These are phyloP conservation scores for Selenia dentaria DNA, from an alignment of 2,888 invertebrate species.

Conservation along the genomic window DNA sequence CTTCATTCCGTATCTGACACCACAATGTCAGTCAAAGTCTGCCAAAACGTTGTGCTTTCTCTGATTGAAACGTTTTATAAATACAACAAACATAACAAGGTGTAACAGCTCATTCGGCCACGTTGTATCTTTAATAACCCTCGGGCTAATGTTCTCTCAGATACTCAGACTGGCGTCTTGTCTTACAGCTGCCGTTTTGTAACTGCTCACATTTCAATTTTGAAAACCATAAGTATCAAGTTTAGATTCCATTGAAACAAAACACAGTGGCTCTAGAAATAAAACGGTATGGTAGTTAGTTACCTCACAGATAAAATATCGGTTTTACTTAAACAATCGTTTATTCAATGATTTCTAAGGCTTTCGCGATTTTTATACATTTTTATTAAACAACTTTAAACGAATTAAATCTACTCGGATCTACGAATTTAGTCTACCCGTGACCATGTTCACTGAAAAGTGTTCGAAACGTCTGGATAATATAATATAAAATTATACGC, in stretches of 20 bases:
- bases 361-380: no score
- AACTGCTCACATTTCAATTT: slow-evolving; percentile 62
- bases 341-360: no score
- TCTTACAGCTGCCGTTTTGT: slow-evolving; percentile 49
- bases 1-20: slow-evolving; percentile 10
- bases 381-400: no score
- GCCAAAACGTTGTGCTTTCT: slow-evolving; percentile 30
- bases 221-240: slow-evolving; percentile 38
- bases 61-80: slow-evolving; percentile 39
- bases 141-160: slow-evolving; percentile 46
- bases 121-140: slow-evolving; percentile 56
- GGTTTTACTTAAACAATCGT: background rate
- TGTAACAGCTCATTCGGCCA: slow-evolving; percentile 52
- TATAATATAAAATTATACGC: no score
- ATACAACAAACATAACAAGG: slow-evolving; percentile 47
- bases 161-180: slow-evolving; percentile 19
- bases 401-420: no score
- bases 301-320: no score
- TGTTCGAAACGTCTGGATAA: no score
- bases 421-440: no score
- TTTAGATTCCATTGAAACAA: background rate
- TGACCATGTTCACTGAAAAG: no score
- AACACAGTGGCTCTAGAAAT: background rate
- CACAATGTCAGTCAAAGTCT: slow-evolving; percentile 23
- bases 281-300: background rate